These are phyloP conservation scores for Notiomystis cincta DNA, from an alignment of 2,113 vertebrate species.

Conservation along the genomic window DNA sequence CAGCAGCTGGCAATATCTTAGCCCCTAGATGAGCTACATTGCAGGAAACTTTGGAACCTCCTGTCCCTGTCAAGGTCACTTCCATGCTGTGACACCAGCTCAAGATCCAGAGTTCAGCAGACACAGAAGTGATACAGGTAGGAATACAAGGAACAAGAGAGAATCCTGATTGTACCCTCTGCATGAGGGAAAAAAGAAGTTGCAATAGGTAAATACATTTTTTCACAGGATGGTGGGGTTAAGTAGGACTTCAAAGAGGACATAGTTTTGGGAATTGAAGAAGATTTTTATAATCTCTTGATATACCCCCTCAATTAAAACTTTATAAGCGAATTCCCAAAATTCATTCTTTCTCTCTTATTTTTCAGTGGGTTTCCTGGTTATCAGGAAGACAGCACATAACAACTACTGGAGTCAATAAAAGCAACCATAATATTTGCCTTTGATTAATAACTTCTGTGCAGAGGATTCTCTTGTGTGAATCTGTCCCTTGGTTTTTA, in stretches of 20 bases:
- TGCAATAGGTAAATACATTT: not conserved
- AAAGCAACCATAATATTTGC: not conserved
- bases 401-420: not conserved
- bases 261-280: not conserved
- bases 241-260: not conserved
- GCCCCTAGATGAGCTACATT: not conserved
- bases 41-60: not conserved
- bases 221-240: not conserved
- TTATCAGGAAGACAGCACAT: not conserved
- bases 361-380: not conserved
- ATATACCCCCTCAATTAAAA: not conserved
- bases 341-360: not conserved
- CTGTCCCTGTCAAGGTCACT: not conserved
- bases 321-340: not conserved
- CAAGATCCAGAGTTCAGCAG: not conserved
- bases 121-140: accelerated
- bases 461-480: not conserved
- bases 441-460: not conserved
- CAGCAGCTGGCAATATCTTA: not conserved
- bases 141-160: not conserved
- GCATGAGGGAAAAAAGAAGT: not conserved
- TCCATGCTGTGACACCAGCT: accelerated
- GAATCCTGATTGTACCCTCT: not conserved
- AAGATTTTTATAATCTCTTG: not conserved
- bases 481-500: not conserved